Conservation (phyloP, 2,888 invertebrate species). For the Drosophila affinis region DNA sequence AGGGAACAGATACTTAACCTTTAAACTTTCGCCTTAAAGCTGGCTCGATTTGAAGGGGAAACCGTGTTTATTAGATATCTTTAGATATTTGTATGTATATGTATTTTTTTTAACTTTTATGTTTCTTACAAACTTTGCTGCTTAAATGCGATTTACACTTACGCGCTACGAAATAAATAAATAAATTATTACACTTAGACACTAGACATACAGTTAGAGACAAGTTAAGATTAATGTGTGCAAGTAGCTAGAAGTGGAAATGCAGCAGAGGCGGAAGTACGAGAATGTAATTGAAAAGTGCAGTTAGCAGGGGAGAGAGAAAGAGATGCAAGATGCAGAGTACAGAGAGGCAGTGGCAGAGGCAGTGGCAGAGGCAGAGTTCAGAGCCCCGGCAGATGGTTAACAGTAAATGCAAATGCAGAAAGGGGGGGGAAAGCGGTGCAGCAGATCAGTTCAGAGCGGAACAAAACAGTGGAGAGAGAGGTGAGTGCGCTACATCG, state of each 20-base stretch:
- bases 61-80: constrained; percentile 18
- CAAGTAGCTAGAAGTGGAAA: not conserved
- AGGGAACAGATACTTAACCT: constrained; percentile 19
- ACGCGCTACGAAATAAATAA: constrained; percentile 69
- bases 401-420: constrained; percentile 29
- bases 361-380: constrained; percentile 34
- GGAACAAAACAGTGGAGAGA: constrained; percentile 9
- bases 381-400: constrained; percentile 19
- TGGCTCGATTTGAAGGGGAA: constrained; percentile 8
- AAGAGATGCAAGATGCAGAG: not conserved
- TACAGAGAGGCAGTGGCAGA: constrained; percentile 14
- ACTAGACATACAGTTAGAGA: constrained; percentile 71
- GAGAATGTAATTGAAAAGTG: constrained; percentile 71
- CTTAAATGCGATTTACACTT: constrained; percentile 64
- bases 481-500: constrained; percentile 46
- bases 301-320: constrained; percentile 44
- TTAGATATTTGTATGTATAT: constrained; percentile 10
- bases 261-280: constrained; percentile 42
- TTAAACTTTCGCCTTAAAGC: not conserved
- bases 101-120: constrained; percentile 62
- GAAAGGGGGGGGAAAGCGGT: constrained; percentile 43
- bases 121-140: constrained; percentile 75
- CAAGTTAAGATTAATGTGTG: constrained; percentile 52
- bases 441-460: not conserved
- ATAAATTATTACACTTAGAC: constrained; percentile 69